Evolutionary conservation across 2,113 vertebrate species (phyloP).

Genomic region (Myiozetetes cayanensis): DNA sequence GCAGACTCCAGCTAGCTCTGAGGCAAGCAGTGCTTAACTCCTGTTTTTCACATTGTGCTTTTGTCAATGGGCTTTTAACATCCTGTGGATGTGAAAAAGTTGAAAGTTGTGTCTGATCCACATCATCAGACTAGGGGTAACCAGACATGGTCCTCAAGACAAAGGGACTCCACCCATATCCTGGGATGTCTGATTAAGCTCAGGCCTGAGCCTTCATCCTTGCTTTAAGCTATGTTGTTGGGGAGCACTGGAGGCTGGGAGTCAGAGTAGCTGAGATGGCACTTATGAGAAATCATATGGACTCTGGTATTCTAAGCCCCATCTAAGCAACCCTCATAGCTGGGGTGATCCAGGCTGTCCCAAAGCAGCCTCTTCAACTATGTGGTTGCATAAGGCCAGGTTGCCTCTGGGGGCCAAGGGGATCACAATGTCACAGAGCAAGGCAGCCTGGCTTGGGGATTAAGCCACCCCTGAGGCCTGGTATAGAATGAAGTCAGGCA

Average conservation of each 20-base stretch:
- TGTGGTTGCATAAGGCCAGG: not conserved
- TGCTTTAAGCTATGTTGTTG: not conserved
- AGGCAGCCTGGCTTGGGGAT: not conserved
- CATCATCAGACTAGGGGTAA: not conserved
- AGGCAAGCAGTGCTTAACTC: not conserved
- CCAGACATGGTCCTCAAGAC: not conserved
- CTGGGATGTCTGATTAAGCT: not conserved
- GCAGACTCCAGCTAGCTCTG: not conserved
- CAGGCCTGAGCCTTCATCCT: not conserved
- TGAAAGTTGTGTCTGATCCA: not conserved
- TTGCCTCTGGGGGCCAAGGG: not conserved
- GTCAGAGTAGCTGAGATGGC: not conserved
- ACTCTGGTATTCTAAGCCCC: not conserved
- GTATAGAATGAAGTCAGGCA: not conserved
- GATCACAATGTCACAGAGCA: not conserved
- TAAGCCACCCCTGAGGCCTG: not conserved
- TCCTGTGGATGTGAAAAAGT: not conserved
- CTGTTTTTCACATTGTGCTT: not conserved
- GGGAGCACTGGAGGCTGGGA: not conserved
- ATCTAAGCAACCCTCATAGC: not conserved
- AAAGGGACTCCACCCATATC: not conserved
- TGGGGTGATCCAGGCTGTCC: not conserved
- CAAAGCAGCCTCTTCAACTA: not conserved
- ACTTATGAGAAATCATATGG: not conserved
- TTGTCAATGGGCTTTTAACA: not conserved